Evolutionary conservation across 1,140 invertebrate genomes (phyloP), one percentile per base, ranked within the genome.

Genomic region (Geopemphigus sp.): DNA sequence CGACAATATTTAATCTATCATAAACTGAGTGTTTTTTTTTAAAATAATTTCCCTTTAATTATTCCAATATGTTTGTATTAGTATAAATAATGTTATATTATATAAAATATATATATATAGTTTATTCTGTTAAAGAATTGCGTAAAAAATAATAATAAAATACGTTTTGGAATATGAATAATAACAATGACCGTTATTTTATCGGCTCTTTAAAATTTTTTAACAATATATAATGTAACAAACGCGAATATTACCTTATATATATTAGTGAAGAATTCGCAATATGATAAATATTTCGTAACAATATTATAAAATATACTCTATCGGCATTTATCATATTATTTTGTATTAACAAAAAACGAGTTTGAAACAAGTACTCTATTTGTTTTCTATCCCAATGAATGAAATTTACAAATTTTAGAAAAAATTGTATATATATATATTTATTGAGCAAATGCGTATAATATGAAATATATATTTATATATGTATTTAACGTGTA

Each of bases 31-130:
- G 22, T 53, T 24, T 24, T 53, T 54, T 29, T 39, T 39, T 39
- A 39, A 39, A 73, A 73, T 29, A 56, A n/a, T 73, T 73, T n/a
- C 50, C 70, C 47, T 73, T 39, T 57, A 74, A 39, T 74, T 74
- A 39, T 45, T 57, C 72, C 72, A 74, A 74, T 57, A 74, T 74
- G 57, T 59, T 74, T n/a, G 72, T 74, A 74, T 74, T 14, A 57
- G 26, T 73, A 73, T 74, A 74, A 57, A 74, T 74, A 57, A 39
- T 57, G 70, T 50, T n/a, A 54, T 72, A 72, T 26, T 39, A 39
- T 39, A n/a, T n/a, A n/a, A n/a, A n/a, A n/a, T 8, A 39, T 39
- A 39, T n/a, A 50, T 10, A 11, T 50, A 50, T 50, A 74, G 26
- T 57, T 22, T 74, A 74, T 74, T 32, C 0, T 74, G n/a, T 74